These are phyloP conservation scores for Palythoa grandiflora DNA, from an alignment of 92 coral and sea anemone genomes.

Conservation along the genomic window DNA sequence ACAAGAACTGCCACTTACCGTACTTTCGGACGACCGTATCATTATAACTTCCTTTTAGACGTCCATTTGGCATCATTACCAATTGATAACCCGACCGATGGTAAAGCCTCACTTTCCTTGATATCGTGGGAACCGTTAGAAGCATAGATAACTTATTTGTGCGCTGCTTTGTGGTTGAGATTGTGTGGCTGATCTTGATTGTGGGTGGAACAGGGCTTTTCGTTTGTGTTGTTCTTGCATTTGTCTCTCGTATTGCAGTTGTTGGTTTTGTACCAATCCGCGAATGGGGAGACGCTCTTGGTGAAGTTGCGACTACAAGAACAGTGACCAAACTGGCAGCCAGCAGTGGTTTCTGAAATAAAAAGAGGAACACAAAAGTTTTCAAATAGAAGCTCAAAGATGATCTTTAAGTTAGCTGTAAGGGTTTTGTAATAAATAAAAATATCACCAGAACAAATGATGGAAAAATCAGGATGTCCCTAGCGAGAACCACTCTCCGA, in stretches of 20 bases:
- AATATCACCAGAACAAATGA: too few relatives aligned
- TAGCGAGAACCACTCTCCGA: too few relatives aligned
- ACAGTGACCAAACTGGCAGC: background rate
- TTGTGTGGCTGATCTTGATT: background rate
- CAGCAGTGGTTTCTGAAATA: constrained; percentile 1
- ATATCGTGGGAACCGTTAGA: constrained; percentile 41
- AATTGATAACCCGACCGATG: constrained; percentile 62
- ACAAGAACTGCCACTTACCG: constrained; percentile 42
- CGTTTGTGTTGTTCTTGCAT: background rate
- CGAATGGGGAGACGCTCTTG: background rate
- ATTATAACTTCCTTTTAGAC: constrained; percentile 55
- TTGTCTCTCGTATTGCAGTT: background rate
- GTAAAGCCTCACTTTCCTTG: constrained; percentile 50
- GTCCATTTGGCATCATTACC: constrained; percentile 65
- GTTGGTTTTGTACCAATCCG: background rate
- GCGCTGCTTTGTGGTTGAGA: background rate
- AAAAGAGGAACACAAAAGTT: background rate
- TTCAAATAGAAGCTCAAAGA: background rate
- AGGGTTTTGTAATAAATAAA: too few relatives aligned
- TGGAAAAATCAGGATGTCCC: too few relatives aligned
- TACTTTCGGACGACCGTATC: constrained; percentile 33
- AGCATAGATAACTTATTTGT: constrained; percentile 1
- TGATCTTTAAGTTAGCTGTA: background rate
- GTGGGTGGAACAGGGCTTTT: background rate
- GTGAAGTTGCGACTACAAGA: background rate